Base-by-base conservation (phyloP, 2,797 vertebrate species). In the Syndactyla subalaris region DNA sequence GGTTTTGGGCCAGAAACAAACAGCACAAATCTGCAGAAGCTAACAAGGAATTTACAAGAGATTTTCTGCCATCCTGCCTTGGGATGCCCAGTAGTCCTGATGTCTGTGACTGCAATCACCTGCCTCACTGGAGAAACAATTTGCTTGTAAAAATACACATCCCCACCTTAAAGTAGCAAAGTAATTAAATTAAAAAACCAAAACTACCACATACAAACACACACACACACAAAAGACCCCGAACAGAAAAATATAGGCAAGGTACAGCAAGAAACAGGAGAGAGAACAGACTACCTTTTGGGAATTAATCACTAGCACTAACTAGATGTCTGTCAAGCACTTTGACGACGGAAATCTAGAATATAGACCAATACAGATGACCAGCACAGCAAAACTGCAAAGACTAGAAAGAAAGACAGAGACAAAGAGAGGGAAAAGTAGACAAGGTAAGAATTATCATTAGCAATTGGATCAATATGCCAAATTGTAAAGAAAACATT, bases 301-400 rank as follows among this genome's bases (percentile, higher is more conserved):
- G 80, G 67, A 85, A 95, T 92, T 93, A 94, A 95, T 91, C 88
- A 87, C 88, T 96, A 92, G 77, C 46, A 84, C 95, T 93, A 97
- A 95, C 85, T 96, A 96, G 93, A 86, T 95, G 94, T 93, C 92
- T 95, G 88, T 48, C 88, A 96, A 95, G 92, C 61, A 95, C 77
- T 95, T 88, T 93, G 77, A 89, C 0, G 86, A 80, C 55, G 83
- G 83, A 95, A 95, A 93, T 92, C 92, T 95, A 95, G 83, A 92
- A 90, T 93, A 93, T 30, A 94, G 83, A 93, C 67, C 92, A 92
- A 95, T 45, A 89, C 34, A 95, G 93, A 89, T 72, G 92, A 91
- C 61, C 36, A 32, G 80, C 59, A 94, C 79, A 96, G 94, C 88
- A 95, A 93, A 96, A 95, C 77, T 87, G 92, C 77, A 94, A 94